Evolutionary conservation across 2,888 invertebrate species (phyloP).

Genomic region (Acleris cristana): DNA sequence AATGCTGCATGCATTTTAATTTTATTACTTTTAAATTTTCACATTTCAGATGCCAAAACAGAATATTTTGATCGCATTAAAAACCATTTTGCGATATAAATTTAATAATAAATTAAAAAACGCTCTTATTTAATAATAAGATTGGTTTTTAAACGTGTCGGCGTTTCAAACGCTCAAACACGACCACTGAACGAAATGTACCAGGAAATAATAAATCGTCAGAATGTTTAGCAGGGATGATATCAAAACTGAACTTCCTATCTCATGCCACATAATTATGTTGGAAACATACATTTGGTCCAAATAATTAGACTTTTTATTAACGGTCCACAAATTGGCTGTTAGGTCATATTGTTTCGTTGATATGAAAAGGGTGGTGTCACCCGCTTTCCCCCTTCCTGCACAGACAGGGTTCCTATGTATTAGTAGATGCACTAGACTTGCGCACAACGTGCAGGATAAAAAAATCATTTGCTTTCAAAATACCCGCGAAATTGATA

Average conservation of each 20-base stretch:
- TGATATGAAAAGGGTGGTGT: not conserved
- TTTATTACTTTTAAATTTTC: no score
- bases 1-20: no score
- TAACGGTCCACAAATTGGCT: not conserved
- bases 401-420: constrained; percentile 16
- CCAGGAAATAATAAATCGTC: constrained; percentile 10
- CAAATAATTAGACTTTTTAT: not conserved
- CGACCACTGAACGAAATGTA: not conserved
- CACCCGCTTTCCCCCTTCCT: constrained; percentile 3
- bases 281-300: not conserved
- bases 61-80: not conserved
- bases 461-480: not conserved
- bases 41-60: no score
- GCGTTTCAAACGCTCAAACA: constrained; percentile 1
- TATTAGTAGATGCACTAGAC: constrained; percentile 30
- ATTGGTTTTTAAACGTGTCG: not conserved
- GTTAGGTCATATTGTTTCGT: not conserved
- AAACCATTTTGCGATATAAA: not conserved
- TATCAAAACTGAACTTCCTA: not conserved
- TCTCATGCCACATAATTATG: not conserved
- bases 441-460: constrained; percentile 11
- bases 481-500: not conserved
- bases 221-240: not conserved
- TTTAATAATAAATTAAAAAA: not conserved
- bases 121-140: not conserved